Evolutionary conservation across 2,797 vertebrate species (phyloP).

Genomic region (Odontamblyopus rebecca): DNA sequence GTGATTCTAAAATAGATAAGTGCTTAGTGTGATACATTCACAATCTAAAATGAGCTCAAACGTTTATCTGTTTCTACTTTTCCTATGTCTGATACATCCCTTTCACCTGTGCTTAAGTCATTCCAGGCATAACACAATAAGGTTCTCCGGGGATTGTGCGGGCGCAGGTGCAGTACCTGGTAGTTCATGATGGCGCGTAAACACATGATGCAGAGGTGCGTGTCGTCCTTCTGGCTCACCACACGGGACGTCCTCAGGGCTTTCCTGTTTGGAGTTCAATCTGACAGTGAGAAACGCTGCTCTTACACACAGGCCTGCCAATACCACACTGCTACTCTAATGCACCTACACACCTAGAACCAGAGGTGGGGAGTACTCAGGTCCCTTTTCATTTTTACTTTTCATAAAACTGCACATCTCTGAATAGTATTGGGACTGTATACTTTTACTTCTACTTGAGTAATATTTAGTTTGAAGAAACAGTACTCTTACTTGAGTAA

Average conservation of each 20-base stretch:
- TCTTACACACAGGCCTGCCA: slow-evolving; percentile 8
- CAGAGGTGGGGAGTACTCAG: no score
- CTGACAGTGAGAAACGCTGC: slow-evolving; percentile 39
- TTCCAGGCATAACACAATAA: neutral
- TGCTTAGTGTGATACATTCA: neutral
- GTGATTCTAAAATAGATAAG: neutral
- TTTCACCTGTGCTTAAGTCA: neutral
- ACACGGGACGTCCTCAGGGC: slow-evolving; percentile 80
- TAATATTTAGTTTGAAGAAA: no score
- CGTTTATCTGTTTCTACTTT: neutral
- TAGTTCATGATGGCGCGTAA: slow-evolving; percentile 98
- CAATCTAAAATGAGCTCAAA: neutral
- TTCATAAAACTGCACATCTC: no score
- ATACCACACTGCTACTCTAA: neutral
- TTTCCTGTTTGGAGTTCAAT: slow-evolving; percentile 83
- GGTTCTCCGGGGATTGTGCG: neutral
- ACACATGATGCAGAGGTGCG: slow-evolving; percentile 95
- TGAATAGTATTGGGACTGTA: no score
- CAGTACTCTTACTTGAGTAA: no score
- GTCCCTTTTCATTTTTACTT: no score
- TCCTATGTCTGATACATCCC: neutral
- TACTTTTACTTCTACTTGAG: no score
- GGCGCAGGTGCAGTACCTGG: slow-evolving; percentile 76
- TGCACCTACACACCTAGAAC: neutral
- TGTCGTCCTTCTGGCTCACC: slow-evolving; percentile 86